These are phyloP conservation scores for Mesorhabditis sp. DNA, from an alignment of 2,888 invertebrate species.

Conservation along the genomic window DNA sequence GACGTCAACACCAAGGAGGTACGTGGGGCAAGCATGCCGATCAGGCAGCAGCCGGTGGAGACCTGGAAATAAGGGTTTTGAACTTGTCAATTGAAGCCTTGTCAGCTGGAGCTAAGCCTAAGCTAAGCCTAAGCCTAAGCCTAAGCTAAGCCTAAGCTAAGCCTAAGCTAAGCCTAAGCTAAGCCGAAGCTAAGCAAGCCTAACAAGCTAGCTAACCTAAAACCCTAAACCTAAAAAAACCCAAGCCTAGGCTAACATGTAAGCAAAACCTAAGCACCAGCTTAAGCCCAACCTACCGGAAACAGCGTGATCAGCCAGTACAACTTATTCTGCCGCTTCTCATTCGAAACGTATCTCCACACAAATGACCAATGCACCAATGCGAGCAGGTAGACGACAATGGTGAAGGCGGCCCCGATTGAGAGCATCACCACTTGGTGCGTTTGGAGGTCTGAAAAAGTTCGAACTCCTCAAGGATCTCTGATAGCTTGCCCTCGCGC, in stretches of 20 bases:
- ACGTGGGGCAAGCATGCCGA: slow-evolving; percentile 52
- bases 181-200: too few species aligned
- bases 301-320: slow-evolving; percentile 52
- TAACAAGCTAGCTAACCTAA: too few species aligned
- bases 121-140: too few species aligned
- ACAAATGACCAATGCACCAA: slow-evolving; percentile 40
- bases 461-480: neutral
- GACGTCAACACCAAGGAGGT: slow-evolving; percentile 47
- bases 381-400: slow-evolving; percentile 34
- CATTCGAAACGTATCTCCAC: slow-evolving; percentile 45
- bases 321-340: slow-evolving; percentile 50
- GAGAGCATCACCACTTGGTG: slow-evolving; percentile 44
- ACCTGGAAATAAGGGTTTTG: slow-evolving; percentile 28
- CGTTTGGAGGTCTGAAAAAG: slow-evolving; percentile 32
- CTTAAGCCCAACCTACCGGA: slow-evolving; percentile 27
- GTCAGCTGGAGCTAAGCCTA: too few species aligned
- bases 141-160: too few species aligned
- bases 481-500: neutral
- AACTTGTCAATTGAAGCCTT: neutral
- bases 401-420: slow-evolving; percentile 34
- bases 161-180: too few species aligned
- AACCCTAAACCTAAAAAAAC: too few species aligned
- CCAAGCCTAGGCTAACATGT: neutral
- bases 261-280: neutral
- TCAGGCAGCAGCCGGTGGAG: slow-evolving; percentile 42